A percentile compares a stretch with the other conserved stretches of the same genome.
phyloP scores from a whole-genome alignment of 2,797 vertebrate species.

The Eurystomus glaucurus region DNA sequence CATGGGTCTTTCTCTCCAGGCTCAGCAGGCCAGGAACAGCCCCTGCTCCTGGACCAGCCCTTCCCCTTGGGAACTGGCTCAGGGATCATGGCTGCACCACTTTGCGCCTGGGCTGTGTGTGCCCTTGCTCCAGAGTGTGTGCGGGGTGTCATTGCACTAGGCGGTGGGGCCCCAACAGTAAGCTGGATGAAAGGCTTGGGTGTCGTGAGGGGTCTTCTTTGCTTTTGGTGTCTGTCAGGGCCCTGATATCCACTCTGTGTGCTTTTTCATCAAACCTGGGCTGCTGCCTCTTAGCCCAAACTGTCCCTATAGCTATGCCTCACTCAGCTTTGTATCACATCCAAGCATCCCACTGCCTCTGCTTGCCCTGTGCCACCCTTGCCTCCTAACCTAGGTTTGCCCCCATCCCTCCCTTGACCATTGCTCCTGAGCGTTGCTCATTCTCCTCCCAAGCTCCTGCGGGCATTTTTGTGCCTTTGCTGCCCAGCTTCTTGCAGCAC shows the following conservation, averaged over 20 bases:
- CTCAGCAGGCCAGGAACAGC: neutral
- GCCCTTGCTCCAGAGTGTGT: neutral
- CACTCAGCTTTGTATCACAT: fast-evolving
- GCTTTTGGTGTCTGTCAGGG: neutral
- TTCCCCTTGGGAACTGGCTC: neutral
- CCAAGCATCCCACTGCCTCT: neutral
- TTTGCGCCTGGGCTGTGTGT: fast-evolving
- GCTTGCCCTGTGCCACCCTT: neutral
- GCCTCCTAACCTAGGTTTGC: neutral
- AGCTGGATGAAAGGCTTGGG: neutral
- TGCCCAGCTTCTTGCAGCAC: neutral
- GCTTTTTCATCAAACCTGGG: neutral
- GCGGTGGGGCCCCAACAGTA: fast-evolving
- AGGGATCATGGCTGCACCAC: fast-evolving
- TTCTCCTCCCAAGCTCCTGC: neutral
- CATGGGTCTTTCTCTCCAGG: fast-evolving
- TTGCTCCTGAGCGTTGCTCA: neutral
- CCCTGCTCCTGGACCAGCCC: neutral
- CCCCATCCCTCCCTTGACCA: neutral
- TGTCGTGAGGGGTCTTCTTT: neutral
- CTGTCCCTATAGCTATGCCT: neutral
- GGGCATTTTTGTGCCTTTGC: fast-evolving
- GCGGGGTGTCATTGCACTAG: fast-evolving
- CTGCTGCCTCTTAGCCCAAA: neutral
- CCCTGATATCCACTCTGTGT: neutral